Conservation (phyloP, 1,140 invertebrate species). For the roundworm (Caenorhabditis elegans) region WBcel235 BX284603.4:8767501-8768000, state of each 20-base stretch:
- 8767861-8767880: no score
- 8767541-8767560: neutral
- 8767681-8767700: neutral
- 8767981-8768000: no score
- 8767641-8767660: neutral
- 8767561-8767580: neutral
- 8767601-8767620: neutral
- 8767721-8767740: no score
- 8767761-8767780: neutral
- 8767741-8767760: no score
- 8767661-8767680: slow-evolving; percentile 3
- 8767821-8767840: neutral
- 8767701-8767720: neutral
- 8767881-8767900: no score
- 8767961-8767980: no score
- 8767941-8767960: no score
- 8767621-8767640: neutral
- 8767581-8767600: neutral
- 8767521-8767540: neutral
- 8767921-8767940: no score
- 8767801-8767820: neutral
- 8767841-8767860: no score
- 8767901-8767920: no score
- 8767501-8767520: neutral
- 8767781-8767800: neutral